Base-by-base conservation (phyloP, 1,140 invertebrate species). In the Drosophila fuyamai region DNA sequence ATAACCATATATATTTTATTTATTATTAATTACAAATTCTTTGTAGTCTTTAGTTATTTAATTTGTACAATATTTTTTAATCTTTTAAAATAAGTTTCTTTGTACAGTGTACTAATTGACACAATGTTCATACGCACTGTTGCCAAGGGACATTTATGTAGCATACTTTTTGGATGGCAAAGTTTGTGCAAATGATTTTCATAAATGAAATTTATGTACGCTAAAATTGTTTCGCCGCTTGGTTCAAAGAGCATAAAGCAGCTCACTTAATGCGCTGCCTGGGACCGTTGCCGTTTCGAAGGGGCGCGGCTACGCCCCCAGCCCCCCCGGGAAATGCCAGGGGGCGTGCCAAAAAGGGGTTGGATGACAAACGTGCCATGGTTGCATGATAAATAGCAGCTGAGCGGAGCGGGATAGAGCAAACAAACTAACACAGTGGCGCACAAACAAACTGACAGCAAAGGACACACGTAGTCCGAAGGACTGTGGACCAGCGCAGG, bases 321-420 rank as follows among this genome's bases (percentile, higher is more conserved):
- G 6, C 29, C 8, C 29, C 27, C 29, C 29, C 29, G 29, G 29
- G 29, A 32, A 32, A 32, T 32, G 29, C 8, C 29, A 32, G 29
- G 29, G 29, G 44, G 51, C 58, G 62, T 60, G 55, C 44, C 44
- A 55, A 35, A 61, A 71, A 72, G 57, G 61, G 74, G 73, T 81
- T 68, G 66, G 58, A 84, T 88, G 83, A 88, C 82, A 88, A 88
- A 88, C 84, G 83, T 79, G 85, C 77, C 57, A 80, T 75, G 88
- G 84, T 80, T 82, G 84, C 84, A 88, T 88, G 83, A 88, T 88
- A 88, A 88, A 88, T 88, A 84, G 76, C 70, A 60, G 47, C 67
- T 46, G 54, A 41, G 56, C 76, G 81, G 68, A 67, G 50, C 67
- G 27, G 35, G 57, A 48, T 62, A 47, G 76, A 48, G 51, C 61